Base-by-base conservation (phyloP, 2,113 vertebrate species). In the Chionis minor region DNA sequence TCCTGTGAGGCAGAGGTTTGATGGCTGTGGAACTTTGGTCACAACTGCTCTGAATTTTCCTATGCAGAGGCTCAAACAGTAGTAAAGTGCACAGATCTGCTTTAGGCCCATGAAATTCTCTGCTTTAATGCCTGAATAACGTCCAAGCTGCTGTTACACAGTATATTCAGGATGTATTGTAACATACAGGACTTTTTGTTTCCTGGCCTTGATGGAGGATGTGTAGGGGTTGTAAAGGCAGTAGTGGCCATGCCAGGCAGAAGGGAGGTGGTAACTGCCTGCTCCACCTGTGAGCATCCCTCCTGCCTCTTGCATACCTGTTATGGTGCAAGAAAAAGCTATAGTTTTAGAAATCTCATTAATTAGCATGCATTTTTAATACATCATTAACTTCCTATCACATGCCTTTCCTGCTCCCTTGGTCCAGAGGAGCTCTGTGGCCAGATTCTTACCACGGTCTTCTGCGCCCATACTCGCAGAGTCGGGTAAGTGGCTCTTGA, bases 311-410 rank as follows among this genome's bases (percentile, higher is more conserved):
- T 71, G 22, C 45, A n/a, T 35, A 65, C 52, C 56, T 83, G 42
- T 45, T 75, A 32, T 17, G 73, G 77, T 1, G 0, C 1, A 8
- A 59, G 38, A 14, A 80, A 62, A 91, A 45, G 32, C 38, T 85
- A 0, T 66, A 19, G 63, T 86, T 91, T 74, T 0, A 8, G 63
- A 84, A 83, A 63, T 58, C 8, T 28, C 44, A 22, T 88, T 77
- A 63, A 93, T 93, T 95, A 92, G 51, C 23, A 23, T 18, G 30
- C 33, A 54, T 77, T 93, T 91, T 82, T 54, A 77, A 86, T 86
- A 47, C 35, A 33, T 58, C 38, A 47, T 81, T 90, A 80, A 67
- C 30, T 94, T 78, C 38, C 27, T 42, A 59, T 78, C 17, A 17
- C 55, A 12, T 65, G 26, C 18, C 21, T 81, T 84, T 71, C 47